Conservation (phyloP, 2,888 invertebrate genomes). For the Morpho deidamia region DNA sequence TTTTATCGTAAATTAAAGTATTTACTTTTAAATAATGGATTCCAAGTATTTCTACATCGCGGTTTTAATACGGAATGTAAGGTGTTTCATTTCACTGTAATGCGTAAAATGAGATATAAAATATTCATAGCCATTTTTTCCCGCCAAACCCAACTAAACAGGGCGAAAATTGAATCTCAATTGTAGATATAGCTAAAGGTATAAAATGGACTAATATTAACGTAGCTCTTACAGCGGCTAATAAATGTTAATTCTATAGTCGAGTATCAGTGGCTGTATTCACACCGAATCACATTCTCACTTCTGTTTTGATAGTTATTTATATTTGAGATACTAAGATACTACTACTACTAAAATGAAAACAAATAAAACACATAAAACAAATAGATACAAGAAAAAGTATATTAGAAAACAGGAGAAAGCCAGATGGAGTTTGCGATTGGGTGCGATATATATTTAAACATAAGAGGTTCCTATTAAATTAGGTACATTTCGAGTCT, state of each 20-base stretch:
- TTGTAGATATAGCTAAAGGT: slow-evolving; percentile 48
- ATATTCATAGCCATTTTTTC: slow-evolving; percentile 2
- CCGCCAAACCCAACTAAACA: slow-evolving; percentile 10
- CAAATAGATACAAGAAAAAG: too few species aligned
- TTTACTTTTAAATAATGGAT: background rate
- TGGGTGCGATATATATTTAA: too few species aligned
- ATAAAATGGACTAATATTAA: slow-evolving; percentile 67
- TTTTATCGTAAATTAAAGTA: too few species aligned
- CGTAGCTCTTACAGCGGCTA: slow-evolving; percentile 58
- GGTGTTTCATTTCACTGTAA: background rate
- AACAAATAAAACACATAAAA: too few species aligned
- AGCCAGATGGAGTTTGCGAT: too few species aligned
- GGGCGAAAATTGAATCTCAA: slow-evolving; percentile 46
- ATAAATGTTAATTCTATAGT: slow-evolving; percentile 71
- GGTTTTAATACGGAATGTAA: too few species aligned
- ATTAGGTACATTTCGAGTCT: too few species aligned
- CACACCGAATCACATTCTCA: slow-evolving; percentile 14
- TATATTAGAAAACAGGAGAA: too few species aligned
- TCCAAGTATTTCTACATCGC: background rate
- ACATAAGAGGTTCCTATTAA: too few species aligned
- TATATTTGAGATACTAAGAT: too few species aligned
- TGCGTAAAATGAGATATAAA: background rate
- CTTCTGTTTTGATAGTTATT: too few species aligned
- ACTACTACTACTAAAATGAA: too few species aligned
- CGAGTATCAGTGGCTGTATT: slow-evolving; percentile 36